Base-by-base conservation (phyloP, 2,797 vertebrate species). In the Peromyscus eremicus region DNA sequence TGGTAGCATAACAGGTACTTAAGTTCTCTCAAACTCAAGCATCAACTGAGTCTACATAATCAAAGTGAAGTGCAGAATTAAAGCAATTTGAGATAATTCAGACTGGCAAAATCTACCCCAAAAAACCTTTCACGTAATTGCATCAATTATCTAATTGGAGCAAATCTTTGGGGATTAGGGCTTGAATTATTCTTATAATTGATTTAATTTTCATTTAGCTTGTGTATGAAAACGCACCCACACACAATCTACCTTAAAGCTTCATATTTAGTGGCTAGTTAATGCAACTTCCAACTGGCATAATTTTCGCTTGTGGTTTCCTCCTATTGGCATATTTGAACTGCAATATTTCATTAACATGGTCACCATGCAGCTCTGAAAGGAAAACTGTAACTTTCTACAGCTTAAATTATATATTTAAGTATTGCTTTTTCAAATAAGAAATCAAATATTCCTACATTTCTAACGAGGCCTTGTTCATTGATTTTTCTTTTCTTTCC, bases 71-170 rank as follows among this genome's bases (percentile, higher is more conserved):
- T 97, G 87, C 96, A 92, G 87, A 98, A 97, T 98, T 97, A 97
- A 96, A 97, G 94, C 82, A 97, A 97, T 97, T 97, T 97, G 92
- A 96, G 91, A 62, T 97, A 97, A 98, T 97, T 97, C 96, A 96
- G 92, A 82, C 71, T 93, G 96, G 95, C 92, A 97, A 95, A 96
- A 94, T 96, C 88, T 94, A 97, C 91, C 94, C 84, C 76, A 2
- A 88, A 55, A 97, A 96, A 95, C 88, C 85, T 98, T 97, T 97
- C 96, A 89, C 80, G 37, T 96, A 98, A 98, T 97, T 96, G 73
- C 81, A 95, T 92, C 92, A 97, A 97, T 98, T 98, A 97, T 75
- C 81, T 98, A 97, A 98, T 95, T 97, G 97, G 97, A 93, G 92
- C 55, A 96, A 97, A 97, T 93, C 91, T 96, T 91, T 49, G 84